phyloP scores from a whole-genome alignment of 2,888 invertebrate genomes.

The Stenotaenia linearis region DNA sequence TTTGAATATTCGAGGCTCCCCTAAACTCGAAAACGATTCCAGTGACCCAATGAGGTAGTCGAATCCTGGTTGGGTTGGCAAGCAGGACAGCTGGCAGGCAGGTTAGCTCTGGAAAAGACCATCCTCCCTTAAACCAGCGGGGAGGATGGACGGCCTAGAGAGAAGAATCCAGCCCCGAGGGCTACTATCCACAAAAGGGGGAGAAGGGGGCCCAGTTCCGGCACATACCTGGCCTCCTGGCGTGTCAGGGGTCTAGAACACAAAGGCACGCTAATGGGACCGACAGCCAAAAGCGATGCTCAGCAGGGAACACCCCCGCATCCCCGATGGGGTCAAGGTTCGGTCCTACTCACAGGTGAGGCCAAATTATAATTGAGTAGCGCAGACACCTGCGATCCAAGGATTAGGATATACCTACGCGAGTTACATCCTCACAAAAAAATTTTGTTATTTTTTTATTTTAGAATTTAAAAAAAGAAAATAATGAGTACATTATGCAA shows the following conservation, averaged over 20 bases:
- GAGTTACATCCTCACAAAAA: not conserved
- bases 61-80: slow-evolving; percentile 8
- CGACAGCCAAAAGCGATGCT: slow-evolving; percentile 26
- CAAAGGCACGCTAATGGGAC: slow-evolving; percentile 24
- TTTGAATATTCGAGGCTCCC: not conserved
- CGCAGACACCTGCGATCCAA: slow-evolving; percentile 16
- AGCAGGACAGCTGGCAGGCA: slow-evolving; percentile 3
- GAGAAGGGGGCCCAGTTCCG: slow-evolving; percentile 26
- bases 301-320: slow-evolving; percentile 22
- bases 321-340: slow-evolving; percentile 17
- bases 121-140: slow-evolving; percentile 12
- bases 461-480: not conserved
- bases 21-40: not conserved
- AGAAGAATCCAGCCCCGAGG: slow-evolving; percentile 1
- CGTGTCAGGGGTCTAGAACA: slow-evolving; percentile 8
- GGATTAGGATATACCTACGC: not conserved
- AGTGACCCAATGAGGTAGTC: slow-evolving; percentile 12
- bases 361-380: slow-evolving; percentile 12
- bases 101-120: slow-evolving; percentile 17
- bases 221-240: slow-evolving; percentile 26
- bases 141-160: slow-evolving; percentile 17
- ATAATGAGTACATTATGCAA: not conserved
- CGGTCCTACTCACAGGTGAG: slow-evolving; percentile 12
- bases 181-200: slow-evolving; percentile 8
- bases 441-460: not conserved